Base-by-base conservation (phyloP, 2,113 vertebrate species). In the Anguilla japonica region DNA sequence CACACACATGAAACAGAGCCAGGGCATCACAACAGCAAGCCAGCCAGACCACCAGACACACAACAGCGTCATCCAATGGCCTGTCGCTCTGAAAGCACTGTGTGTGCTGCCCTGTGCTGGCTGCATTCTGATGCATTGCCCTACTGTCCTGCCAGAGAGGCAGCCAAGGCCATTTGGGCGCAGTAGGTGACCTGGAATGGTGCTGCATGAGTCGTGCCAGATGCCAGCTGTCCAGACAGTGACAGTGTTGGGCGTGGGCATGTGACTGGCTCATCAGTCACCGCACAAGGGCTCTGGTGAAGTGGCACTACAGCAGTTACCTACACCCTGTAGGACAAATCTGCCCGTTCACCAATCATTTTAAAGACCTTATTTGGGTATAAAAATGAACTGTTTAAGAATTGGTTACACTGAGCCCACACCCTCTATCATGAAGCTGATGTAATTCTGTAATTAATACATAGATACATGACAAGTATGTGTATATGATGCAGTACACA, bases 81-180 rank as follows among this genome's bases (percentile, higher is more conserved):
- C 7, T 53, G 50, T 53, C 50, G 7, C 50, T 53, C 50, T 53
- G 50, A 53, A 53, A 13, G 50, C 50, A 11, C 50, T 53, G 8
- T 41, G 40, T 29, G 81, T 39, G 20, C 14, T 29, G 13, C 40
- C 46, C 29, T 82, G n/a, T n/a, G 26, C 81, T 56, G 41, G 81
- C 41, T 13, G 26, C 8, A 34, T 56, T 53, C 22, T 29, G 18
- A 34, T 29, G 81, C 43, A n/a, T 56, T 18, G 18, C 22, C 56
- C 22, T 46, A 3, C 34, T 20, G 81, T 29, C 46, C 43, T 18
- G 41, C 22, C 11, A 80, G 79, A 9, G 26, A 60, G 75, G 71
- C 86, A 89, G 88, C 80, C 83, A 85, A 81, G 79, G 57, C 41
- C 26, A 83, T 43, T n/a, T 83, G 78, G 43, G 78, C 84, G 84